Base-by-base conservation (phyloP, 2,888 invertebrate genomes). In the Anarsia innoxiella region DNA sequence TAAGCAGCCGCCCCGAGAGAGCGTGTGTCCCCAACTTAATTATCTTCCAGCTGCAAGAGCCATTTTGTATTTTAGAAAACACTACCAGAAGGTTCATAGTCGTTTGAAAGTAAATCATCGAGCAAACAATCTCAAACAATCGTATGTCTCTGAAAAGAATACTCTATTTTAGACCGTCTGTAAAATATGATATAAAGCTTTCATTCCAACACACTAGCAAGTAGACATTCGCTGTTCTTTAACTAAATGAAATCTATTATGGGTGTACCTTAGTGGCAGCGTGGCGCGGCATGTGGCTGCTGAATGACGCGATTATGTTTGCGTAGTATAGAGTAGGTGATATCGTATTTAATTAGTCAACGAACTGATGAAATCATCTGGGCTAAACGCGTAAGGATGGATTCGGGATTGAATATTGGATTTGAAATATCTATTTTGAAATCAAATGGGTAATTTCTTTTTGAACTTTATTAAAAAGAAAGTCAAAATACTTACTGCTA, bases 1-100 rank as follows among this genome's bases (percentile, higher is more conserved):
- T 80, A 76, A 83, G 64, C 78, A 77, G 66, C 72, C 79, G 72
- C 80, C 82, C 79, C 77, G 74, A 82, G 80, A 83, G 83, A 82
- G 68, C 76, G 74, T 69, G 67, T 78, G 72, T 73, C 75, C 65
- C 66, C 56, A 60, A 63, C 62, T 69, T 78, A 78, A 80, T 80
- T 76, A 78, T 77, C 54, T 63, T 41, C 31, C 40, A 40, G 16
- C n/a, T n/a, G n/a, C n/a, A n/a, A n/a, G n/a, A n/a, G n/a, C n/a
- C n/a, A n/a, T n/a, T n/a, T n/a, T n/a, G n/a, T n/a, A n/a, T n/a
- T n/a, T n/a, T n/a, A n/a, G n/a, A n/a, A n/a, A n/a, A n/a, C n/a
- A n/a, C n/a, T n/a, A n/a, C n/a, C n/a, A n/a, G n/a, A n/a, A 51
- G 60, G 68, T 51, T 58, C 45, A 66, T 45, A 61, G 53, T 76